These are phyloP conservation scores for Morinoia aosen DNA, from an alignment of 2,888 invertebrate genomes.

Conservation along the genomic window DNA sequence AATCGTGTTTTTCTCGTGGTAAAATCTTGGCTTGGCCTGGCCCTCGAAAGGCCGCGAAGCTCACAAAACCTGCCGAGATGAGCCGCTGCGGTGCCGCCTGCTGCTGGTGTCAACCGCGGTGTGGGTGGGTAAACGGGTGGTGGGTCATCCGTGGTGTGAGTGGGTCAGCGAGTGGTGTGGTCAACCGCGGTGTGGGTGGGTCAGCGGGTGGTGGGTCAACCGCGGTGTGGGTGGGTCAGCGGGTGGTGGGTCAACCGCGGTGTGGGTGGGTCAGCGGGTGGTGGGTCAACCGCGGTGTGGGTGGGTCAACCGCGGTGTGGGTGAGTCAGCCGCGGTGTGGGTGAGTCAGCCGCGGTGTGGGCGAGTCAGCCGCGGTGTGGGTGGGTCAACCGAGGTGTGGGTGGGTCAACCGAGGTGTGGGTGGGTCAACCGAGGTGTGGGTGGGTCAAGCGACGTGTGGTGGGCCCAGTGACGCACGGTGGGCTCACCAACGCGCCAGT, in stretches of 20 bases:
- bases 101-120: neutral
- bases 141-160: neutral
- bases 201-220: neutral
- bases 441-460: neutral
- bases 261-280: no score
- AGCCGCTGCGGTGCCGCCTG: neutral
- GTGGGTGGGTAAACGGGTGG: no score
- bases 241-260: neutral
- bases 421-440: neutral
- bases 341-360: no score
- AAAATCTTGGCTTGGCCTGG: constrained; percentile 36
- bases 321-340: no score
- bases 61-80: constrained; percentile 21
- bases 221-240: neutral
- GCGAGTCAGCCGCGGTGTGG: no score
- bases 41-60: constrained; percentile 27
- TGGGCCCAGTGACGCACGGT: neutral
- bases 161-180: neutral
- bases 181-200: neutral
- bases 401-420: no score
- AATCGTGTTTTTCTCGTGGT: constrained; percentile 43
- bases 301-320: no score
- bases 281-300: neutral
- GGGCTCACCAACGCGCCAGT: neutral
- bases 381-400: no score